Base-by-base conservation (phyloP, 2,888 invertebrate species). In the Mesorhabditis sp. region DNA sequence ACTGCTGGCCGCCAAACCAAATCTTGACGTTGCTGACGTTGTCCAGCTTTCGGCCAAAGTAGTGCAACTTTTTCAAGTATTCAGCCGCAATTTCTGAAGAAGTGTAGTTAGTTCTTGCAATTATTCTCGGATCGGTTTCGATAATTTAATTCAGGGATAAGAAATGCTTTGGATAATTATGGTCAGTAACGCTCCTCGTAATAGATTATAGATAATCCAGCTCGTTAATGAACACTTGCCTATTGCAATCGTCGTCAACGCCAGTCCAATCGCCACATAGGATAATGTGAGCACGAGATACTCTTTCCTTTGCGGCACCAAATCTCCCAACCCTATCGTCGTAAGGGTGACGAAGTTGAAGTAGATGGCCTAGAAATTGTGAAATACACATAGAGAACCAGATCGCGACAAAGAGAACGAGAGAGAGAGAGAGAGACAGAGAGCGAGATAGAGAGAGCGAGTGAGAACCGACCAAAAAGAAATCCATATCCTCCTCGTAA, bases 281-380 rank as follows among this genome's bases (percentile, higher is more conserved):
- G 81, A 72, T 5, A 83, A 69, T 4, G 83, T 83, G 15, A 81
- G 74, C 6, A 76, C 72, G 67, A 83, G 72, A 70, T 77, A 65
- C 41, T 67, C 43, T 44, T 68, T 72, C 7, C n/a, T 76, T 70
- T 83, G 76, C 13, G 83, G 83, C 41, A 83, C 81, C 42, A 83
- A 66, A 74, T 83, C 83, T n/a, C 83, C 83, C 28, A 83, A 67
- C 41, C 83, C 83, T 63, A 83, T 82, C 2, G 83, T 83, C 5
- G 82, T 83, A 7, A 83, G 65, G 0, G 83, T 82, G 28, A 83
- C 82, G 70, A 83, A 83, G 67, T 82, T 83, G 78, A 83, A 83
- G 69, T 83, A 83, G 61, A 83, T 80, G 3, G 83, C 83, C 72
- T 81, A 67, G 66, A 73, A 58, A 7, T 61, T 5, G 43, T 62